These are phyloP conservation scores for Oryzias celebensis DNA, from an alignment of 2,113 vertebrate species.

Conservation along the genomic window DNA sequence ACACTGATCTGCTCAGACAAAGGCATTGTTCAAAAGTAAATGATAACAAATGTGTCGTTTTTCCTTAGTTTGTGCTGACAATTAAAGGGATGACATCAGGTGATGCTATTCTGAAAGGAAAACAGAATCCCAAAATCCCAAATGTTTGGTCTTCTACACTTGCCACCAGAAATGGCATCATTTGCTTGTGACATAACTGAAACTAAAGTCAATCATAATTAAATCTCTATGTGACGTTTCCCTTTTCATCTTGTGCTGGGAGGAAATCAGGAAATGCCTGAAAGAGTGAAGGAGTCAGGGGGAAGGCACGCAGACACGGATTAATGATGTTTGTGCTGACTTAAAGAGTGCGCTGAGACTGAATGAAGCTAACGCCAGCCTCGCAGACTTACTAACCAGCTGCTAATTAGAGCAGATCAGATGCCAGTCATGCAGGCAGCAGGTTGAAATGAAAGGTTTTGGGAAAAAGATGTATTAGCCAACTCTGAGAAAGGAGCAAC, in stretches of 20 bases:
- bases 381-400: slow-evolving; percentile 38
- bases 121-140: too few relatives aligned
- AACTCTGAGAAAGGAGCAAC: neutral
- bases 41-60: too few relatives aligned
- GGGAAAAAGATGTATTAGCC: neutral
- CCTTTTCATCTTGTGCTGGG: neutral
- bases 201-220: too few relatives aligned
- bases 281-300: slow-evolving; percentile 1
- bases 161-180: too few relatives aligned
- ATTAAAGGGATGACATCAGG: too few relatives aligned
- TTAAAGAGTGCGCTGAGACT: slow-evolving; percentile 16
- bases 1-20: too few relatives aligned
- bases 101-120: too few relatives aligned
- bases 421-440: slow-evolving; percentile 23
- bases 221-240: neutral
- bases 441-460: slow-evolving; percentile 7
- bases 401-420: slow-evolving; percentile 44
- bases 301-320: slow-evolving; percentile 7
- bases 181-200: too few relatives aligned
- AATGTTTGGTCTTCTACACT: too few relatives aligned
- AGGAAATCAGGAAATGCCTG: slow-evolving; percentile 8
- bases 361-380: slow-evolving; percentile 43
- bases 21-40: too few relatives aligned
- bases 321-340: slow-evolving; percentile 26
- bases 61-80: too few relatives aligned